These are phyloP conservation scores for Piaya cayana DNA, from an alignment of 2,113 vertebrate genomes.

Conservation along the genomic window DNA sequence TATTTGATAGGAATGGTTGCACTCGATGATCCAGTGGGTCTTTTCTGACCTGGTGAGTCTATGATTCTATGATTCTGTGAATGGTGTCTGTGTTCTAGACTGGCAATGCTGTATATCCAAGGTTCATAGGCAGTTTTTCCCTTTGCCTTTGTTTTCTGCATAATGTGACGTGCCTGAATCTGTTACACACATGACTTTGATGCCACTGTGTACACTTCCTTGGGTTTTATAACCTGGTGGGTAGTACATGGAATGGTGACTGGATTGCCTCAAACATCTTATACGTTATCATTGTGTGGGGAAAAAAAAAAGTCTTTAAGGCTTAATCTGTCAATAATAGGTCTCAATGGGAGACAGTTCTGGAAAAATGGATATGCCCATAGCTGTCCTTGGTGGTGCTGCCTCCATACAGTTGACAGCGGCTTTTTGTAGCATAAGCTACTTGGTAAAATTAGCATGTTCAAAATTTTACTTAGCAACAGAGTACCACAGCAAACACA, in stretches of 20 bases:
- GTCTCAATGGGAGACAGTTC: background rate
- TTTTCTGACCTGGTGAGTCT: no score
- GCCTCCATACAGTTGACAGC: background rate
- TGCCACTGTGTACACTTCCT: background rate
- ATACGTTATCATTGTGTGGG: background rate
- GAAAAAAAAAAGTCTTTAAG: fast-evolving
- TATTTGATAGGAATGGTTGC: no score
- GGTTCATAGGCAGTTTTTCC: background rate
- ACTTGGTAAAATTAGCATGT: background rate
- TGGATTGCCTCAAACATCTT: background rate
- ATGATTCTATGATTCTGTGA: no score
- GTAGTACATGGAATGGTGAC: background rate
- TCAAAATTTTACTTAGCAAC: background rate
- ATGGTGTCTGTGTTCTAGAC: background rate
- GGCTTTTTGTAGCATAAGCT: background rate
- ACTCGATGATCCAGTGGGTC: no score
- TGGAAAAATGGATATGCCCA: background rate
- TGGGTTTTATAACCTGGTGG: background rate
- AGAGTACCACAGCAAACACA: background rate
- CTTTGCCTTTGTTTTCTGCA: background rate
- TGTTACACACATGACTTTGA: background rate
- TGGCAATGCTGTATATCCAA: background rate
- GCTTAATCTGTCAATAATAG: background rate
- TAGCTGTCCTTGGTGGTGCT: fast-evolving
- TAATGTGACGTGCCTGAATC: background rate